Evolutionary conservation across 2,888 invertebrate genomes (phyloP).

Genomic region (Strigamia maritima): DNA sequence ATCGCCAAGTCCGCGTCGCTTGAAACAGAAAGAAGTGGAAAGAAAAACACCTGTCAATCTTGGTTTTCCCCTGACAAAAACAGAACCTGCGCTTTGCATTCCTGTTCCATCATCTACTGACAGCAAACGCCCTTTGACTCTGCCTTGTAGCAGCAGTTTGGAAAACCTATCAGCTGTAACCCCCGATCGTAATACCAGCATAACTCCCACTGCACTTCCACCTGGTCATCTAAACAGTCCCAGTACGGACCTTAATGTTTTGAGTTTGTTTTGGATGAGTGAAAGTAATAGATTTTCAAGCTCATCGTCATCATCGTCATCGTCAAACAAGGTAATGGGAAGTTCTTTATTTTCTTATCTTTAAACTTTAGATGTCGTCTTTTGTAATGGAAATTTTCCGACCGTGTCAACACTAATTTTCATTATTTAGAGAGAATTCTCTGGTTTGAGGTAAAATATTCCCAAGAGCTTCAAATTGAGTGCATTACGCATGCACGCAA

Average conservation of each 20-base stretch:
- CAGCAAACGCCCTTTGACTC: conserved; percentile 8
- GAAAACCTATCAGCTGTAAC: neutral
- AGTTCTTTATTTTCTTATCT: neutral
- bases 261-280: conserved; percentile 1
- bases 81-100: neutral
- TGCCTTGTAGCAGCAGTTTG: neutral
- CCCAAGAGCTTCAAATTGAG: too few relatives aligned
- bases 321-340: neutral
- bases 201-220: neutral
- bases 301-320: neutral
- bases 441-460: too few relatives aligned
- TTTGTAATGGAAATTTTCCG: too few relatives aligned
- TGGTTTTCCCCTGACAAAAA: neutral
- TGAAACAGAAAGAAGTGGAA: neutral
- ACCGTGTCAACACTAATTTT: too few relatives aligned
- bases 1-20: neutral
- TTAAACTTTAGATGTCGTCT: neutral
- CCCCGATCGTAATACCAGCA: neutral
- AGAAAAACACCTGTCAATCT: conserved; percentile 25
- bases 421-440: too few relatives aligned
- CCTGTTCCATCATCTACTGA: conserved; percentile 4
- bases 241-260: neutral
- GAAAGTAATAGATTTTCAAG: neutral
- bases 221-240: neutral
- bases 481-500: too few relatives aligned